Conservation (phyloP, 2,113 vertebrate species). For the Xenopus laevis region DNA sequence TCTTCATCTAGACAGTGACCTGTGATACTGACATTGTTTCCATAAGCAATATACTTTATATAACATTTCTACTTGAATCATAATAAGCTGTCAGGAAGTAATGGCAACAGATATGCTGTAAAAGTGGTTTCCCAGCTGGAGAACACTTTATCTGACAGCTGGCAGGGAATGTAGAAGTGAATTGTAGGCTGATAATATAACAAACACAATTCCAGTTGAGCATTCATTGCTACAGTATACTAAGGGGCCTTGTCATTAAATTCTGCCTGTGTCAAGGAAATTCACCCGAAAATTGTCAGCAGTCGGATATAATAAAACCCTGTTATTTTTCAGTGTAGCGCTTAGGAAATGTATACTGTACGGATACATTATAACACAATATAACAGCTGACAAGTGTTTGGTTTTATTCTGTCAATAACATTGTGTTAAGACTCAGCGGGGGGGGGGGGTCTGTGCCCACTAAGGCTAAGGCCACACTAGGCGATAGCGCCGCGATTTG, state of each 20-base stretch:
- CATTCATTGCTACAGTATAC: constrained; percentile 32
- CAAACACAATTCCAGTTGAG: constrained; percentile 16
- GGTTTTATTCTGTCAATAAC: not conserved
- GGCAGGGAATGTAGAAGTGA: constrained; percentile 31
- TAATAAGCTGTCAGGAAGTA: constrained; percentile 51
- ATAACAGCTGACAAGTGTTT: not conserved
- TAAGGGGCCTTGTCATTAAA: constrained; percentile 29
- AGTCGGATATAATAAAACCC: constrained; percentile 4
- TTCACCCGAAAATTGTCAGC: not conserved
- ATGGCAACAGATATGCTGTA: constrained; percentile 41
- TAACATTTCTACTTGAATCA: constrained; percentile 55
- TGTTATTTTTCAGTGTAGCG: not conserved
- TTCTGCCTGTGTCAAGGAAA: constrained; percentile 10
- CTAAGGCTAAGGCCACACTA: no score
- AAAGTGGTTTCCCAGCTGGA: constrained; percentile 51
- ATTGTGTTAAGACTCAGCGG: no score
- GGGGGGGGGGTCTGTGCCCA: no score
- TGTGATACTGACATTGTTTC: constrained; percentile 56
- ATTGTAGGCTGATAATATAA: constrained; percentile 26
- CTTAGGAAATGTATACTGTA: not conserved
- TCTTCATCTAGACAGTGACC: constrained; percentile 44
- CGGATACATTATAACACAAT: not conserved
- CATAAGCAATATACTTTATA: constrained; percentile 57
- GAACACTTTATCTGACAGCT: constrained; percentile 46
- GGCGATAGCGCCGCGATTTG: no score